Percentiles rank a stretch among this genome's conserved stretches.
phyloP scores from a whole-genome alignment of 2,888 invertebrate genomes.

The Chorisops tibialis region DNA sequence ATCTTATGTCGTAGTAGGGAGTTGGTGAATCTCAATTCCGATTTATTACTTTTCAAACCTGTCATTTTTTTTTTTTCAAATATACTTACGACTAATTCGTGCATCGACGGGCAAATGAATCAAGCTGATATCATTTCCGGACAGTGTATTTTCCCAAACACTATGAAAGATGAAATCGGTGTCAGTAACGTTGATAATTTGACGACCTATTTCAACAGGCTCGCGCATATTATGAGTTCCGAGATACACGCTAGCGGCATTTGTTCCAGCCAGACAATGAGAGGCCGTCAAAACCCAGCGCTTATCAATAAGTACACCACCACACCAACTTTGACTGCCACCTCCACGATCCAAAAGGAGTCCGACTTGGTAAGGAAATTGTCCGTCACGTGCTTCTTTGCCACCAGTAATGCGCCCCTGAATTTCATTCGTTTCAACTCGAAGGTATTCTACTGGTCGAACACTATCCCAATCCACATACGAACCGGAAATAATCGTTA shows the following conservation, averaged over 20 bases:
- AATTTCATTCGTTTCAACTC: too few relatives aligned
- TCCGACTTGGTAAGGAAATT: constrained; percentile 19
- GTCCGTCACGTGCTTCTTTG: constrained; percentile 1
- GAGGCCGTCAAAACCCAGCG: constrained; percentile 17
- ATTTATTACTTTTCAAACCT: too few relatives aligned
- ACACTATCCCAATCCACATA: too few relatives aligned
- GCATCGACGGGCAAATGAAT: constrained; percentile 4
- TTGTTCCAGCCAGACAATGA: neutral
- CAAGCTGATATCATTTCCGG: constrained; percentile 11
- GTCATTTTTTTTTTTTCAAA: too few relatives aligned
- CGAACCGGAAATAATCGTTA: too few relatives aligned
- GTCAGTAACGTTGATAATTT: neutral
- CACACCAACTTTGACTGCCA: constrained; percentile 7
- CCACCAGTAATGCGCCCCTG: constrained; percentile 12
- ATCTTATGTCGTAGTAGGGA: too few relatives aligned
- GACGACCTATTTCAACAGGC: neutral
- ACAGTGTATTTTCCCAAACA: neutral
- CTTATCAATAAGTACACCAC: constrained; percentile 9
- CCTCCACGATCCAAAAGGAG: neutral
- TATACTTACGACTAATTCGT: constrained; percentile 13
- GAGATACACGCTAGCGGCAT: neutral
- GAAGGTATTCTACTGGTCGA: too few relatives aligned
- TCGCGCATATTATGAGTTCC: constrained; percentile 4
- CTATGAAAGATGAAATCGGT: constrained; percentile 13
- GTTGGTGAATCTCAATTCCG: too few relatives aligned